Evolutionary conservation across 1,140 invertebrate species (phyloP).

Genomic region (Aphelenchoides fujianensis): DNA sequence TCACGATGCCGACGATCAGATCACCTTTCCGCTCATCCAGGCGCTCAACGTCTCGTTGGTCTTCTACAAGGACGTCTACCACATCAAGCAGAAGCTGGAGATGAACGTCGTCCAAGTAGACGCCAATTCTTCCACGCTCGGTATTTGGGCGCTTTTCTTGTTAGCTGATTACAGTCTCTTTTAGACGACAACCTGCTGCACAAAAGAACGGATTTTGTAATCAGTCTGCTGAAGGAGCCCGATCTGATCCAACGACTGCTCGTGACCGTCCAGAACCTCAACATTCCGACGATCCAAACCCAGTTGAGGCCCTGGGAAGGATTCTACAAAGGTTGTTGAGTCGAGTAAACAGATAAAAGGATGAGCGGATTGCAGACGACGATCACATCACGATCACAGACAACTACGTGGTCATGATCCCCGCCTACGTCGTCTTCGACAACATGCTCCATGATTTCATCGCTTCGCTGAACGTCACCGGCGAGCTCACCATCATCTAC

Average conservation of each 20-base stretch:
- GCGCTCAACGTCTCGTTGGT: conserved; percentile 36
- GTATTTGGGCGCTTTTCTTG: background rate
- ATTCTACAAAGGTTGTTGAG: conserved; percentile 23
- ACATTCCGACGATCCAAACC: conserved; percentile 29
- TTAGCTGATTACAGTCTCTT: conserved; percentile 27
- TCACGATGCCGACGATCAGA: conserved; percentile 28
- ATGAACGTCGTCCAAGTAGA: conserved; percentile 27
- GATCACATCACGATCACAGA: conserved; percentile 12
- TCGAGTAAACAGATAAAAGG: background rate
- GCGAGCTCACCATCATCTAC: conserved; percentile 43
- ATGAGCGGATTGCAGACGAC: conserved; percentile 7
- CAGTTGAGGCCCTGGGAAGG: conserved; percentile 26
- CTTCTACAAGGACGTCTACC: conserved; percentile 32
- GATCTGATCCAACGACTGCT: conserved; percentile 7
- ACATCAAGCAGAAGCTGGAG: conserved; percentile 30
- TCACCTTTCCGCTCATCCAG: conserved; percentile 21
- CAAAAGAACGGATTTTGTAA: conserved; percentile 18
- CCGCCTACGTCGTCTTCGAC: conserved; percentile 43
- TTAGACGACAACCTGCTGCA: background rate
- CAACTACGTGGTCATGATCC: conserved; percentile 43
- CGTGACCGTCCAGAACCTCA: background rate
- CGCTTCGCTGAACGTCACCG: conserved; percentile 41
- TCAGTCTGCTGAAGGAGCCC: conserved; percentile 19
- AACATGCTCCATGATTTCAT: conserved; percentile 45
- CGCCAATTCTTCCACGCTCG: conserved; percentile 12